Evolutionary conservation across 92 coral and sea anemone genomes (phyloP), one percentile per base, ranked within the genome.

Genomic region (Epizoanthus illoricatus): DNA sequence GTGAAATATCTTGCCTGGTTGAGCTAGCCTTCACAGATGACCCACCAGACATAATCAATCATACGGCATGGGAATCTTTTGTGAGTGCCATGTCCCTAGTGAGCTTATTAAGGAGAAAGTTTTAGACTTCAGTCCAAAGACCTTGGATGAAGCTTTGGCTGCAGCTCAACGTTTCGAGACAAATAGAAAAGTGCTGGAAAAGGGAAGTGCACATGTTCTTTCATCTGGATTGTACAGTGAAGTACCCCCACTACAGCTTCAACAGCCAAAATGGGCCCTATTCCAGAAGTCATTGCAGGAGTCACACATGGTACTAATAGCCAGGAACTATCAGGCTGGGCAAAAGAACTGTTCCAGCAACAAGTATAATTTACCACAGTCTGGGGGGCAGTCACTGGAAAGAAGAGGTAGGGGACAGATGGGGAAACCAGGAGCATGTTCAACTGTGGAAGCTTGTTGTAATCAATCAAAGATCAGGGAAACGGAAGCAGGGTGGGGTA

Each of bases 401-500:
- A 23, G 60, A 40, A 10, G 15, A 41, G 18, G 18, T 78, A 0
- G 49, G 49, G 49, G 9, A 45, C 49, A 0, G 49, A 45, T 7
- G 9, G 49, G 16, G n/a, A 57, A 39, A 23, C 23, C 21, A 15
- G 45, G 70, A 16, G 83, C 60, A 15, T 78, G 83, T 36, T 78
- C 83, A 55, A 4, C 47, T 78, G 83, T 60, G 87, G 83, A 28
- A 73, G 80, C 43, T 60, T 52, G 60, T 40, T 4, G 6, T 23
- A 21, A 23, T 16, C 21, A 7, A 78, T 5, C 19, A n/a, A 19
- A 21, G 66, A 60, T 60, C 76, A 0, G 52, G 42, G 86, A 71
- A 71, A 82, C 81, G 86, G 66, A 3, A 59, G 19, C 41, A 45
- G 81, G 66, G 81, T 61, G 21, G 81, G 80, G 58, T 64, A 52